Evolutionary conservation across 2,113 vertebrate species (phyloP).

Genomic region (Desmodus rotundus): DNA sequence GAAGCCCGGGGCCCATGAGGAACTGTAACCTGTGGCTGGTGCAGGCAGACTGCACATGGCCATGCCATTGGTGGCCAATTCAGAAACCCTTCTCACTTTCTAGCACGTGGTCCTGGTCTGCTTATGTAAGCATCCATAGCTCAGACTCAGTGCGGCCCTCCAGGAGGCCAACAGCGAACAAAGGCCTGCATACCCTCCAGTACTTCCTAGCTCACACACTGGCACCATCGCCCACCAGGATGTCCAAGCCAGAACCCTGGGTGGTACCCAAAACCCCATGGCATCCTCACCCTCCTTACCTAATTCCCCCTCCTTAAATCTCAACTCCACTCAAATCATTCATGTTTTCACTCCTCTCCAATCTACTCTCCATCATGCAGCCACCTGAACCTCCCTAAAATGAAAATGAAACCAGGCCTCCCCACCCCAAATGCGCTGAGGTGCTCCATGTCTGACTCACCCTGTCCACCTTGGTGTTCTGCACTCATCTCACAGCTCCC

Average conservation of each 20-base stretch:
- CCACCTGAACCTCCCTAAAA: neutral
- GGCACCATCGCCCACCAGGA: neutral
- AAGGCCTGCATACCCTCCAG: neutral
- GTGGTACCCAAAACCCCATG: neutral
- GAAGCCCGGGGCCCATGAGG: neutral
- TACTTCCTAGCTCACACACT: neutral
- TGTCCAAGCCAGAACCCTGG: neutral
- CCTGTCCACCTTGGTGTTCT: neutral
- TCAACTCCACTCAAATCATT: neutral
- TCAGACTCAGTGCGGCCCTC: neutral
- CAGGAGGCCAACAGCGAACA: neutral
- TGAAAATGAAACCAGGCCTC: neutral
- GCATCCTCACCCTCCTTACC: neutral
- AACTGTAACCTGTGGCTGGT: neutral
- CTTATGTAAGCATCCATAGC: fast-evolving
- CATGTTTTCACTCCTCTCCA: neutral
- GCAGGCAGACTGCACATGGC: neutral
- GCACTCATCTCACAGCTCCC: neutral
- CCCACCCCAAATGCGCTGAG: neutral
- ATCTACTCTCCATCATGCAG: neutral
- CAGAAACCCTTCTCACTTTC: neutral
- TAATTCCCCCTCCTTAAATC: neutral
- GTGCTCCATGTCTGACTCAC: neutral
- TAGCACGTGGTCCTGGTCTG: neutral
- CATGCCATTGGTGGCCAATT: neutral